Conservation (phyloP, 2,797 vertebrate genomes). For the Melanotaenia pygmaea region DNA sequence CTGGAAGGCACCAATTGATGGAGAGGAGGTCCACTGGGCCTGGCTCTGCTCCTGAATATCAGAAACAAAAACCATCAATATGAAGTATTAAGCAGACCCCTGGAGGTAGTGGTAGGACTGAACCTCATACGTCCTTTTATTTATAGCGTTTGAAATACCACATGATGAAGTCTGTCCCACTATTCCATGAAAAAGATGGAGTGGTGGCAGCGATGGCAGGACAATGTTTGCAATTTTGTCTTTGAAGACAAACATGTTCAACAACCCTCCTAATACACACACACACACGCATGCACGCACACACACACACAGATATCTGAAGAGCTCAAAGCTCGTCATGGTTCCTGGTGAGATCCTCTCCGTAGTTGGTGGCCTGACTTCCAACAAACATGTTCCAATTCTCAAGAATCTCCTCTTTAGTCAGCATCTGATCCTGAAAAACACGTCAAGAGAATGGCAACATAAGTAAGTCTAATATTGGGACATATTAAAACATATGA, state of each 20-base stretch:
- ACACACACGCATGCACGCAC: neutral
- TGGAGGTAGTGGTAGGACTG: constrained; percentile 43
- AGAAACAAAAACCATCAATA: constrained; percentile 59
- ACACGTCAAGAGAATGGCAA: neutral
- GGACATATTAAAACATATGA: neutral
- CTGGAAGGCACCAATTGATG: constrained; percentile 70
- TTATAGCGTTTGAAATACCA: constrained; percentile 33
- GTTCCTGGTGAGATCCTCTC: constrained; percentile 95
- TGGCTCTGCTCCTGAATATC: constrained; percentile 74
- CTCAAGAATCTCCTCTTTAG: constrained; percentile 94
- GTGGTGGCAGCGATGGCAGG: constrained; percentile 4
- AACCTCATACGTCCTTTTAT: constrained; percentile 18
- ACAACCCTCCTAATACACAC: neutral
- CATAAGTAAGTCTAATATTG: neutral
- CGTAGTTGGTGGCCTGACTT: constrained; percentile 98
- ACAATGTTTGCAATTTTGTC: constrained; percentile 32
- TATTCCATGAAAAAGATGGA: constrained; percentile 30
- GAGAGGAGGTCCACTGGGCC: constrained; percentile 36
- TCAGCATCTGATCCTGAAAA: constrained; percentile 91
- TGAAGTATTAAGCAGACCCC: constrained; percentile 31
- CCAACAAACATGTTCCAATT: constrained; percentile 99
- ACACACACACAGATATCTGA: neutral
- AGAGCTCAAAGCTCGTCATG: constrained; percentile 92
- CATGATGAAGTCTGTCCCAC: constrained; percentile 35
- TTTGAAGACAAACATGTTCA: constrained; percentile 29